These are phyloP conservation scores for Musca vetustissima DNA, from an alignment of 1,140 invertebrate species.

Conservation along the genomic window DNA sequence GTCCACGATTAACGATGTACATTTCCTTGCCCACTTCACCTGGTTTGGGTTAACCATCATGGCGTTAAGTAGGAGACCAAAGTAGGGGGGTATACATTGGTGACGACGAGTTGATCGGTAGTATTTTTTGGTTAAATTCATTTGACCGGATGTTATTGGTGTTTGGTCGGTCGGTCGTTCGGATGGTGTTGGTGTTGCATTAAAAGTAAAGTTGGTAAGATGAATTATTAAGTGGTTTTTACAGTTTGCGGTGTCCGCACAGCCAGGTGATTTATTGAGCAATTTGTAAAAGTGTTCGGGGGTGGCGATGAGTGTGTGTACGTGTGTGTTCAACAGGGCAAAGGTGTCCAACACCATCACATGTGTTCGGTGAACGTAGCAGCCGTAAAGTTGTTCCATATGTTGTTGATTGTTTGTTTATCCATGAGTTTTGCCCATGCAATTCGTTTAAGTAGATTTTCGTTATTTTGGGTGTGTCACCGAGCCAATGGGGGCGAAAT, in stretches of 20 bases:
- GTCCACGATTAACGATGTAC: slow-evolving; percentile 97
- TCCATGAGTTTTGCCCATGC: background rate
- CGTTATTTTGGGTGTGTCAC: slow-evolving; percentile 3
- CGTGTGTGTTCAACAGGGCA: background rate
- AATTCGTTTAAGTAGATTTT: slow-evolving; percentile 16
- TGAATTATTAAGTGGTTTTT: slow-evolving; percentile 24
- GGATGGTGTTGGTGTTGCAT: background rate
- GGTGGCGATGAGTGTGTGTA: background rate
- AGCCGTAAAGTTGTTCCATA: too few relatives aligned
- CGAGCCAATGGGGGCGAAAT: too few relatives aligned
- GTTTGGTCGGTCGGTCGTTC: background rate
- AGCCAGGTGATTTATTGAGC: slow-evolving; percentile 20
- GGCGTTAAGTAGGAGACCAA: background rate
- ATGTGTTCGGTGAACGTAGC: too few relatives aligned
- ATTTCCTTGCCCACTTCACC: slow-evolving; percentile 98
- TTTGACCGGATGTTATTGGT: slow-evolving; percentile 16
- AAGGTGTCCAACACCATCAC: too few relatives aligned
- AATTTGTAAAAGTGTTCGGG: background rate
- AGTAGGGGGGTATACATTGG: background rate
- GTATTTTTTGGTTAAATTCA: background rate
- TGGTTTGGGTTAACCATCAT: slow-evolving; percentile 53
- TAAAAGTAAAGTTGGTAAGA: slow-evolving; percentile 19
- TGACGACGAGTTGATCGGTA: background rate
- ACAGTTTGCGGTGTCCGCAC: slow-evolving; percentile 13
- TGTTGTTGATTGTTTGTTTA: background rate